Evolutionary conservation across 1,140 invertebrate genomes (phyloP).

Genomic region (Trichonephila clavata): DNA sequence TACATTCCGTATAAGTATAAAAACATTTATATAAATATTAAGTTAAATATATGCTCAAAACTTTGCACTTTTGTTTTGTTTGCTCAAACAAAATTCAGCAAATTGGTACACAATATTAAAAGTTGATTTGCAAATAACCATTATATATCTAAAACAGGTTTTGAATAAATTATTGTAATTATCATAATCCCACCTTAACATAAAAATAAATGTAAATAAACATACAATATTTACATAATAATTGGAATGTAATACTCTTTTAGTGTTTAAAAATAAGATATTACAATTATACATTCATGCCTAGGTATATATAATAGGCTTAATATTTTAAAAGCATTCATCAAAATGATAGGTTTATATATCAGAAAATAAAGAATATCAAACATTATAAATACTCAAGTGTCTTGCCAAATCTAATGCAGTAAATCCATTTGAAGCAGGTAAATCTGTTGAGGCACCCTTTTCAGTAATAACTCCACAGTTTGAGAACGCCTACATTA

Average conservation of each 20-base stretch:
- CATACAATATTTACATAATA: neutral
- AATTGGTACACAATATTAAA: too few species aligned
- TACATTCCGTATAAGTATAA: too few species aligned
- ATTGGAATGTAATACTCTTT: neutral
- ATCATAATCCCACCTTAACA: too few species aligned
- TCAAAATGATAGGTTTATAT: neutral
- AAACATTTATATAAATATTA: too few species aligned
- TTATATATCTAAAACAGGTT: too few species aligned
- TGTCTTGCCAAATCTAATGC: slow-evolving; percentile 55
- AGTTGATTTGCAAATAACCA: too few species aligned
- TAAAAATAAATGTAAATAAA: slow-evolving; percentile 18
- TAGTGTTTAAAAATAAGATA: neutral
- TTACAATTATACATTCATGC: neutral
- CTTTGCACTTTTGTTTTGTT: too few species aligned
- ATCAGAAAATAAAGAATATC: neutral
- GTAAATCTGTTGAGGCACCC: slow-evolving; percentile 59
- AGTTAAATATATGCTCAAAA: too few species aligned
- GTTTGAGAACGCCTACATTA: slow-evolving; percentile 41
- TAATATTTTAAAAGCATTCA: too few species aligned
- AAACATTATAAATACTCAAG: slow-evolving; percentile 26
- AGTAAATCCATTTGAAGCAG: slow-evolving; percentile 54
- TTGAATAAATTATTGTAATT: too few species aligned
- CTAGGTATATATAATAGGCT: neutral
- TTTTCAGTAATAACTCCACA: slow-evolving; percentile 57
- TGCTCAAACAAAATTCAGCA: too few species aligned